A percentile compares a stretch with the other conserved stretches of the same genome.
Conservation (phyloP, 2,888 invertebrate genomes). For the Autographa pulchrina region DNA sequence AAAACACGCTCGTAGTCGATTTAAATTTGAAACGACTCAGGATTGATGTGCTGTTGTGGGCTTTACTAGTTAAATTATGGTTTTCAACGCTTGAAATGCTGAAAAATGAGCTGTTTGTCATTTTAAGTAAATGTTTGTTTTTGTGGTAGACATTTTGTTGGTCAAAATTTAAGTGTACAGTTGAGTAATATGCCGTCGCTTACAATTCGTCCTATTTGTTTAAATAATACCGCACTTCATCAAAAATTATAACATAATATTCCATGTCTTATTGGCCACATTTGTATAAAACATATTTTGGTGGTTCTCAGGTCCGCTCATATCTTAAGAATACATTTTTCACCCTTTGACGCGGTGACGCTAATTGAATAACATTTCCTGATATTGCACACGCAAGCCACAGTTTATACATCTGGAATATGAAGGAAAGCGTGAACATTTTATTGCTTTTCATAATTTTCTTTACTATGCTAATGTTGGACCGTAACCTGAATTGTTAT, state of each 20-base stretch:
- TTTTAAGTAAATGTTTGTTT: neutral
- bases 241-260: no score
- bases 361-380: conserved; percentile 45
- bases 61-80: conserved; percentile 49
- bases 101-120: conserved; percentile 20
- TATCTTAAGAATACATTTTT: conserved; percentile 26
- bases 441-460: conserved; percentile 40
- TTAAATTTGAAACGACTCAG: conserved; percentile 72
- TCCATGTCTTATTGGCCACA: neutral
- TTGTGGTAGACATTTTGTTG: neutral
- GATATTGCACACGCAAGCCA: conserved; percentile 38
- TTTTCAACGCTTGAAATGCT: conserved; percentile 24
- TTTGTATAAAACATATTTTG: neutral
- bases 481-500: conserved; percentile 31
- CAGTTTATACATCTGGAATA: conserved; percentile 45
- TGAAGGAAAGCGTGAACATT: conserved; percentile 42
- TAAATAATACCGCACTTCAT: neutral
- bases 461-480: conserved; percentile 33
- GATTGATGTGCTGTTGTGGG: conserved; percentile 63
- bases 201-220: conserved; percentile 26
- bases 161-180: neutral
- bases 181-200: conserved; percentile 7
- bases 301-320: neutral
- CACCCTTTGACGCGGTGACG: conserved; percentile 35
- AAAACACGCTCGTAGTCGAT: conserved; percentile 70